Conservation (phyloP, 2,113 vertebrate genomes). For the Datnioides undecimradiatus region DNA sequence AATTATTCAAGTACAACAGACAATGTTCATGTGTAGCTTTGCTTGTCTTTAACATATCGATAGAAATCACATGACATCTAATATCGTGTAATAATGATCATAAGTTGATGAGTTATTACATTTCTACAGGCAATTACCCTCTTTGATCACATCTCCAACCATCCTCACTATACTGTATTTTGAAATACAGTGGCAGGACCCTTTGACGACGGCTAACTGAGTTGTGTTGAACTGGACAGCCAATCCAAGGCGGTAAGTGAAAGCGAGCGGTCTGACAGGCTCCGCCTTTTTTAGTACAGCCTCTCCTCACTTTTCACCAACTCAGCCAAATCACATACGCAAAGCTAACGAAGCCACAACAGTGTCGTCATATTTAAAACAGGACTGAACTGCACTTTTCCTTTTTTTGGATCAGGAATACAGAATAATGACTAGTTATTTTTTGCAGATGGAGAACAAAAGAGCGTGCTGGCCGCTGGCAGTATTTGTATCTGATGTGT, state of each 20-base stretch:
- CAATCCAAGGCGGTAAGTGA: background rate
- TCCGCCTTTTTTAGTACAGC: background rate
- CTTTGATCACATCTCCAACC: slow-evolving; percentile 4
- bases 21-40: background rate
- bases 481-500: too few relatives aligned
- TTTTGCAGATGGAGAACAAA: background rate
- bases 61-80: background rate
- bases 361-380: too few relatives aligned
- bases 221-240: background rate
- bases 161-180: slow-evolving; percentile 2
- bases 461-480: too few relatives aligned
- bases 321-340: too few relatives aligned
- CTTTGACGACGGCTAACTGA: background rate
- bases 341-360: too few relatives aligned
- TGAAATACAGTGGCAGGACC: slow-evolving; percentile 13
- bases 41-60: background rate
- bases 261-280: background rate
- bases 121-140: background rate
- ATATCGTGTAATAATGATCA: background rate
- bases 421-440: background rate
- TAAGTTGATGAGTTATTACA: background rate
- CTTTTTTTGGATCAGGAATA: background rate
- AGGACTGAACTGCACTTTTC: too few relatives aligned
- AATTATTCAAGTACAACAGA: background rate
- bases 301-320: background rate